Evolutionary conservation across 2,888 invertebrate genomes (phyloP), one percentile per base, ranked within the genome.

Genomic region (Drosophila neonasuta): DNA sequence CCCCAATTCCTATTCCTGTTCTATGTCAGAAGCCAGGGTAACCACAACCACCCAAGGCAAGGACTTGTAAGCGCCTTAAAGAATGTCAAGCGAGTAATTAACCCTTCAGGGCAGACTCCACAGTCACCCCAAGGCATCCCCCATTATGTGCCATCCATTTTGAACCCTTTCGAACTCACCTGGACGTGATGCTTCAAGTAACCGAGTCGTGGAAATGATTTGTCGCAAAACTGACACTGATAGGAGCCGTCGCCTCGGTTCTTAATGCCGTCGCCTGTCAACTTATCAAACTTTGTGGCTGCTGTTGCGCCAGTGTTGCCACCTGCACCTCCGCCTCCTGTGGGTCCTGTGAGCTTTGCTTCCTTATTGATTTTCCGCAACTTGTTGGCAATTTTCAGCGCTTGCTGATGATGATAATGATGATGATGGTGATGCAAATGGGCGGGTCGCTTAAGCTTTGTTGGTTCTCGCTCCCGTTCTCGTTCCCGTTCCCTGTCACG

Each of bases 111-210:
- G 39, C 7, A 49, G 15, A 3, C 34, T 32, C 9, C 32, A n/a
- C 17, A 68, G 41, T 42, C 74, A 66, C 64, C 65, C 72, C 49
- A 34, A 24, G 29, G 24, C 34, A 30, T 9, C 13, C 20, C n/a
- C 39, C 13, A n/a, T 24, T 20, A 10, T 10, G 10, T 29, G 13
- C 17, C 11, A 3, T n/a, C 36, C 10, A 7, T 8, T n/a, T 29
- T 13, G 24, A 39, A 39, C 29, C 52, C 9, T 5, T 13, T 9
- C 32, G 15, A 11, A 56, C 92, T 89, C 91, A 97, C 97, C 95
- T 97, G 97, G 91, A 97, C 96, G 93, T 97, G 97, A 91, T 96
- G 95, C 92, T 96, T 96, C 83, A 97, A 93, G 90, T 96, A 96
- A 74, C 95, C 95, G 77, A 96, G 94, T 80, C 96, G 93, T 15